Evolutionary conservation across 1,140 invertebrate genomes (phyloP).

Genomic region (Drosophila melanogaster): DNA sequence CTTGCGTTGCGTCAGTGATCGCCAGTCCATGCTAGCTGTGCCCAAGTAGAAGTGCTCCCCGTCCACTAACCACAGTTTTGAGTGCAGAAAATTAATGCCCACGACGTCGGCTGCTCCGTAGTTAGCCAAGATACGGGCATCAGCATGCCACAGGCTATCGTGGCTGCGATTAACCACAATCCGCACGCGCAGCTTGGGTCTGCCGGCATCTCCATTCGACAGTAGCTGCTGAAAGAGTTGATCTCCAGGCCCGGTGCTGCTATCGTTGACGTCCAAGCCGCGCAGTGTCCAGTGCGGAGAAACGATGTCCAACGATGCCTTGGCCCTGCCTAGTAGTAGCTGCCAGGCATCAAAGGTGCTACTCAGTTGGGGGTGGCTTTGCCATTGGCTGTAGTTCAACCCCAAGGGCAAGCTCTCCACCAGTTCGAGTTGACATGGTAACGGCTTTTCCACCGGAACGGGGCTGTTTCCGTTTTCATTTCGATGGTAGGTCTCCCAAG

Average conservation of each 20-base stretch:
- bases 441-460: slow-evolving; percentile 46
- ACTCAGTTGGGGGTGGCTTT: slow-evolving; percentile 86
- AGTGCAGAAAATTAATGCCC: slow-evolving; percentile 88
- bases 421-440: slow-evolving; percentile 87
- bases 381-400: slow-evolving; percentile 87
- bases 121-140: slow-evolving; percentile 60
- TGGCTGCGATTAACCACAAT: slow-evolving; percentile 88
- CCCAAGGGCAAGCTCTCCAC: slow-evolving; percentile 96
- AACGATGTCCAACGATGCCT: slow-evolving; percentile 92
- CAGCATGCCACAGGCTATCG: slow-evolving; percentile 64
- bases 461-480: slow-evolving; percentile 37
- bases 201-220: slow-evolving; percentile 79
- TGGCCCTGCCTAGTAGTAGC: slow-evolving; percentile 89
- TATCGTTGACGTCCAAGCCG: slow-evolving; percentile 90
- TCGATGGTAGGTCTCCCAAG: slow-evolving; percentile 65
- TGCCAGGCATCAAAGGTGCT: slow-evolving; percentile 93
- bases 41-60: slow-evolving; percentile 92
- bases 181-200: slow-evolving; percentile 88
- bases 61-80: slow-evolving; percentile 97
- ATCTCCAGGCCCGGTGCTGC: slow-evolving; percentile 89
- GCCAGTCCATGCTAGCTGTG: slow-evolving; percentile 97
- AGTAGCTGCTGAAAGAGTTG: slow-evolving; percentile 92
- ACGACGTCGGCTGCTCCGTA: slow-evolving; percentile 91
- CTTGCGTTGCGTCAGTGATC: slow-evolving; percentile 97
- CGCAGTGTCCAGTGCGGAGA: slow-evolving; percentile 95